A percentile compares a stretch with the other conserved stretches of the same genome.
These are phyloP conservation scores for Furnarius figulus DNA, from an alignment of 2,113 vertebrate genomes.

Conservation along the genomic window DNA sequence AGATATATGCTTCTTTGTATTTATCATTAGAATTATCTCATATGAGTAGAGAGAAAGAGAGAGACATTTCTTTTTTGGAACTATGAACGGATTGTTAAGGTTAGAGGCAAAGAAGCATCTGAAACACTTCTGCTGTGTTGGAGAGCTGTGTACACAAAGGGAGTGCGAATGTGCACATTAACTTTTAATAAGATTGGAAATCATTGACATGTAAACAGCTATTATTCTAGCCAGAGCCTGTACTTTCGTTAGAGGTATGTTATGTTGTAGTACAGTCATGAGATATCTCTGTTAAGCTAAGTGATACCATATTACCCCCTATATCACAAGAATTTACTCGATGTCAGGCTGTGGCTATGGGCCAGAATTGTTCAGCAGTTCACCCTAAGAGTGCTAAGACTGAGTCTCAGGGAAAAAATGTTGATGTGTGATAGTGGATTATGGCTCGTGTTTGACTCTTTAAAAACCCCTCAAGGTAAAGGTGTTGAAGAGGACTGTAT, in stretches of 20 bases:
- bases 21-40: accelerated
- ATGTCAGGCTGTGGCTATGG: neutral
- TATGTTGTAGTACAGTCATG: neutral
- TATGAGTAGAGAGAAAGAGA: neutral
- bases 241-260: neutral
- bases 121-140: neutral
- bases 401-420: neutral
- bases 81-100: neutral
- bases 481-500: neutral
- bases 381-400: neutral
- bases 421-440: neutral
- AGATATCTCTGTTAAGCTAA: neutral
- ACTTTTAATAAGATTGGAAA: constrained; percentile 44
- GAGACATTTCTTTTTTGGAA: neutral
- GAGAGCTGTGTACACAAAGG: neutral
- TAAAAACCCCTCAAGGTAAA: neutral
- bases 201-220: constrained; percentile 12
- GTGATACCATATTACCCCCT: neutral
- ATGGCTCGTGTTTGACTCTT: neutral
- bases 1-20: neutral
- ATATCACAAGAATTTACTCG: neutral
- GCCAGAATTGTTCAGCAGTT: constrained; percentile 39
- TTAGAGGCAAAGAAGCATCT: neutral
- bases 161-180: neutral
- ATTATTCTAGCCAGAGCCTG: neutral